Conservation (phyloP, 2,113 vertebrate genomes). For the Tinamus guttatus region DNA sequence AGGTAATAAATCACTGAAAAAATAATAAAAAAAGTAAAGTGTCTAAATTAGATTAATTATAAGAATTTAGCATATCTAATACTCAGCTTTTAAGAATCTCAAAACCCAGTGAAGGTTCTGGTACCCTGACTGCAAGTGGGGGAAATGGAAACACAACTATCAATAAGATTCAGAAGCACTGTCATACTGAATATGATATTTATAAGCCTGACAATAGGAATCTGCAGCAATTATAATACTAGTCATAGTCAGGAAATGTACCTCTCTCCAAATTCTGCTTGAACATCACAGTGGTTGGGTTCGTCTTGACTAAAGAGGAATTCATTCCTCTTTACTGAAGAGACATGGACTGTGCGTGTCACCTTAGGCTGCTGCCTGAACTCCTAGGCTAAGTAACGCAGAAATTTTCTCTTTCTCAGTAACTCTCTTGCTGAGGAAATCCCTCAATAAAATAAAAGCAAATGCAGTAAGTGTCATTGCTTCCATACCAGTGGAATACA, state of each 20-base stretch:
- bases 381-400: background rate
- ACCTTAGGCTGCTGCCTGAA: background rate
- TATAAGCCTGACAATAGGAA: background rate
- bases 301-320: background rate
- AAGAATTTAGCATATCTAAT: background rate
- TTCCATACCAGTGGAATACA: background rate
- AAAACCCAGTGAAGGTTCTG: rapidly evolving
- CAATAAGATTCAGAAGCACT: background rate
- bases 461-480: background rate
- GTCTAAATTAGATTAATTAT: background rate
- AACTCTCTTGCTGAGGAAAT: background rate
- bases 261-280: background rate
- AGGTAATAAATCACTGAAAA: background rate
- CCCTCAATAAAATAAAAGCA: background rate
- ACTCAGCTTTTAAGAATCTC: background rate
- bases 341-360: background rate
- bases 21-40: background rate
- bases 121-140: rapidly evolving
- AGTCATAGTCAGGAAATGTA: background rate
- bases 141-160: background rate
- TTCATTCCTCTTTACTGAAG: background rate
- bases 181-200: rapidly evolving
- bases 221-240: background rate
- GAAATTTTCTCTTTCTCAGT: background rate
- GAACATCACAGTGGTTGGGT: background rate